These are phyloP conservation scores for Scelioninae gen. 1 DNA, from an alignment of 2,888 invertebrate species.

Conservation along the genomic window DNA sequence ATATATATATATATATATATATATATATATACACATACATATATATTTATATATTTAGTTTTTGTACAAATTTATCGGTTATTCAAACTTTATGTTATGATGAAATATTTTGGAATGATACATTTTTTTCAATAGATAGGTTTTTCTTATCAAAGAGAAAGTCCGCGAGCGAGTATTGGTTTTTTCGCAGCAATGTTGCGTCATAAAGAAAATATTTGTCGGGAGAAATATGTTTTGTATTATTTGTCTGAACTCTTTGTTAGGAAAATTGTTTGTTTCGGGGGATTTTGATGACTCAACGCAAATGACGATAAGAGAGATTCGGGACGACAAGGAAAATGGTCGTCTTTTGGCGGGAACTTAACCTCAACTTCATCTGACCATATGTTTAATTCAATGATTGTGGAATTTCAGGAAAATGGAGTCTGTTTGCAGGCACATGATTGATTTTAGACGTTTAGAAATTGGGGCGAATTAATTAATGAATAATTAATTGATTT, in stretches of 20 bases:
- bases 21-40: no score
- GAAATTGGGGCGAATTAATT: neutral
- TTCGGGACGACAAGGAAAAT: slow-evolving; percentile 20
- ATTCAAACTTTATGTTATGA: no score
- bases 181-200: slow-evolving; percentile 11
- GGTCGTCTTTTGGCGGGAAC: slow-evolving; percentile 59
- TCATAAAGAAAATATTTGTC: slow-evolving; percentile 1
- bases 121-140: neutral
- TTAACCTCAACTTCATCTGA: slow-evolving; percentile 32
- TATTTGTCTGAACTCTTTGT: no score
- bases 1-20: no score
- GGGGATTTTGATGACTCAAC: neutral
- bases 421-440: neutral
- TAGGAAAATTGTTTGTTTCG: neutral
- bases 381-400: slow-evolving; percentile 40
- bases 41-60: no score
- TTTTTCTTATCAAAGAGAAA: slow-evolving; percentile 22
- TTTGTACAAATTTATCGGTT: no score
- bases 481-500: neutral
- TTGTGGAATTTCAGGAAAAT: neutral
- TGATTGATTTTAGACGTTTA: neutral
- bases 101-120: neutral
- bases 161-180: slow-evolving; percentile 6
- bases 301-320: neutral
- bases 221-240: neutral